Evolutionary conservation across 2,797 vertebrate genomes (phyloP).

Genomic region (Coilia nasus): DNA sequence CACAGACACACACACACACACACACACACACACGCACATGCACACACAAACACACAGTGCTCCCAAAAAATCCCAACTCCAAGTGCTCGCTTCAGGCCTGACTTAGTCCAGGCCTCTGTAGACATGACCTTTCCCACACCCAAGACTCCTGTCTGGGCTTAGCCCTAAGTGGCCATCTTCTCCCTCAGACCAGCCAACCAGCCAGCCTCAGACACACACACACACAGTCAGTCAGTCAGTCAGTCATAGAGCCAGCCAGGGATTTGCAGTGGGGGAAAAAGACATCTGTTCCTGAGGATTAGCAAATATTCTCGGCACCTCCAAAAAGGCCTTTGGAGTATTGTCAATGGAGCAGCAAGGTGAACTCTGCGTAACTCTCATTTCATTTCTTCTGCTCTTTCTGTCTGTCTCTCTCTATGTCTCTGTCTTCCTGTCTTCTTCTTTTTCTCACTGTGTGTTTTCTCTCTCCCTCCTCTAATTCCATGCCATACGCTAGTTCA

Average conservation of each 20-base stretch:
- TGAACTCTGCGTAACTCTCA: conserved; percentile 14
- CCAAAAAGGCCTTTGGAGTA: conserved; percentile 44
- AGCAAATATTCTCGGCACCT: conserved; percentile 52
- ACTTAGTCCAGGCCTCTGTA: not conserved
- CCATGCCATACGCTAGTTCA: not conserved
- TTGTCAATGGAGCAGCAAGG: conserved; percentile 41
- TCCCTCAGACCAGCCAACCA: not conserved
- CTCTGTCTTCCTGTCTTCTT: conserved; percentile 13
- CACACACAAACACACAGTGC: conserved; percentile 7
- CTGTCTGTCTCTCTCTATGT: conserved; percentile 13
- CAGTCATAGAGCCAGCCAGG: conserved; percentile 44
- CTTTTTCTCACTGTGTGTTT: not conserved
- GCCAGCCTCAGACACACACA: not conserved
- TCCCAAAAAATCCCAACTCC: not conserved
- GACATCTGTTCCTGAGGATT: conserved; percentile 63
- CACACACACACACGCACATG: conserved; percentile 38
- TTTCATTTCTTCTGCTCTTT: not conserved
- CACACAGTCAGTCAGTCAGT: not conserved
- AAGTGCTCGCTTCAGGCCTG: conserved; percentile 28
- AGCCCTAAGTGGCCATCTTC: conserved; percentile 36
- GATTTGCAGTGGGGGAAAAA: conserved; percentile 55
- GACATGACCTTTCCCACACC: conserved; percentile 57
- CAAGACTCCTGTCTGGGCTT: conserved; percentile 51
- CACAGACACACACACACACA: not conserved
- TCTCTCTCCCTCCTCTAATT: not conserved